Percentiles rank a stretch among this genome's conserved stretches.
Conservation (phyloP, 2,888 invertebrate genomes). For the Halocaridina rubra region DNA sequence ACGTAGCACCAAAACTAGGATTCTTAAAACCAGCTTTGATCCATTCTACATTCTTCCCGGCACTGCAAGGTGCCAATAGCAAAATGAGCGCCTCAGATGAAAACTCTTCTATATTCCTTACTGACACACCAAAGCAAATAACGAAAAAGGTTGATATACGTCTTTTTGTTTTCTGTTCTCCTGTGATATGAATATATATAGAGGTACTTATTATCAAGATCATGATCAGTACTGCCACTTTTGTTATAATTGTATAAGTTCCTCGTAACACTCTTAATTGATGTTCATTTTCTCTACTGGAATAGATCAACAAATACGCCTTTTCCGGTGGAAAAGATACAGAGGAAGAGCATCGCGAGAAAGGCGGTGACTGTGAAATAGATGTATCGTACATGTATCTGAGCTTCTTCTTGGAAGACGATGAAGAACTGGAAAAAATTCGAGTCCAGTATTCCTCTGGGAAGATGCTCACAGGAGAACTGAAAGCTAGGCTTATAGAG, state of each 20-base stretch:
- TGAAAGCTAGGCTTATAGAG: slow-evolving; percentile 91
- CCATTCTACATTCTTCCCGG: slow-evolving; percentile 91
- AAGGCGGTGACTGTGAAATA: slow-evolving; percentile 94
- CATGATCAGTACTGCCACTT: no score
- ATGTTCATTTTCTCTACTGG: no score
- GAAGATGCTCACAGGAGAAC: slow-evolving; percentile 89
- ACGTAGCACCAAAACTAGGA: slow-evolving; percentile 95
- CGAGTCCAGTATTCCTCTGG: slow-evolving; percentile 85
- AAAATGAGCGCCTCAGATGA: slow-evolving; percentile 98
- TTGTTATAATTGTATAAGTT: no score
- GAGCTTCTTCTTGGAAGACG: slow-evolving; percentile 94
- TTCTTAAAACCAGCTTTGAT: slow-evolving; percentile 87
- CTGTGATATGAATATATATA: no score
- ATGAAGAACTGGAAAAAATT: slow-evolving; percentile 83
- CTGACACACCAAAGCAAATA: slow-evolving; percentile 93
- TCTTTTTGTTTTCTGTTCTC: no score
- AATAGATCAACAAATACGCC: slow-evolving; percentile 89
- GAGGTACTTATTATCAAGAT: no score
- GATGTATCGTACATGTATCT: slow-evolving; percentile 97
- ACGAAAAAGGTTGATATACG: slow-evolving; percentile 98
- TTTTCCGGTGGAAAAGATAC: slow-evolving; percentile 96
- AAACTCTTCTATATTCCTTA: slow-evolving; percentile 94
- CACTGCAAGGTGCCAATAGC: slow-evolving; percentile 94
- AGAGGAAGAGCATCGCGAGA: slow-evolving; percentile 88
- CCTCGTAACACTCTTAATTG: no score